Base-by-base conservation (phyloP, 2,888 invertebrate genomes). In the Thereva unica region DNA sequence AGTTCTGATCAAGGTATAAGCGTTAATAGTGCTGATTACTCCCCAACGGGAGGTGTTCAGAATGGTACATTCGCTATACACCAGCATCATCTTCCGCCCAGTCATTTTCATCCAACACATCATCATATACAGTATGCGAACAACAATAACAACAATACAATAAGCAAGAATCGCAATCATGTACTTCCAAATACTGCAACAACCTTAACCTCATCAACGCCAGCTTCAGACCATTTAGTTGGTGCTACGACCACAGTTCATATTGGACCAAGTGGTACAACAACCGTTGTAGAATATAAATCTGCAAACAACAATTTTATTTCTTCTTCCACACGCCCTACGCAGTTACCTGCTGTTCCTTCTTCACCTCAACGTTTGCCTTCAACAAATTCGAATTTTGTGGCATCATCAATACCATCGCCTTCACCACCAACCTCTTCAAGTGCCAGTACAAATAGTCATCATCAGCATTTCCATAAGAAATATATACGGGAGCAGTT, bases 401-500 rank as follows among this genome's bases (percentile, higher is more conserved):
- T 68, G 70, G 70, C 70, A 71, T 71, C 70, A 53, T 12, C 64
- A 55, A 66, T 73, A 75, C 67, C 72, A 75, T 68, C 74, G 73
- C 68, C 72, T 73, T 70, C 69, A 10, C 40, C 61, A 41, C 41
- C 64, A 7, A 47, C 59, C 45, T 42, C 54, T 34, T 6, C 59
- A 10, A 68, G 69, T 4, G 57, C 69, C 49, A 63, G 53, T 7
- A 66, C 47, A 64, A 69, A 71, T 42, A 55, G 71, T 67, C 72
- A 71, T 49, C 75, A 56, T 70, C 79, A 79, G 75, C 82, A 82
- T 74, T 80, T 81, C 68, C 81, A 81, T 71, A 81, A 81, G 69
- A 81, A 80, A 72, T 81, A 81, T 74, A 72, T 81, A 69, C 77
- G 81, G 34, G 81, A 80, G 64, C 80, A 80, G 72, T 79, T 80